Base-by-base conservation (phyloP, 2,797 vertebrate species). In the Thripadectes ignobilis region DNA sequence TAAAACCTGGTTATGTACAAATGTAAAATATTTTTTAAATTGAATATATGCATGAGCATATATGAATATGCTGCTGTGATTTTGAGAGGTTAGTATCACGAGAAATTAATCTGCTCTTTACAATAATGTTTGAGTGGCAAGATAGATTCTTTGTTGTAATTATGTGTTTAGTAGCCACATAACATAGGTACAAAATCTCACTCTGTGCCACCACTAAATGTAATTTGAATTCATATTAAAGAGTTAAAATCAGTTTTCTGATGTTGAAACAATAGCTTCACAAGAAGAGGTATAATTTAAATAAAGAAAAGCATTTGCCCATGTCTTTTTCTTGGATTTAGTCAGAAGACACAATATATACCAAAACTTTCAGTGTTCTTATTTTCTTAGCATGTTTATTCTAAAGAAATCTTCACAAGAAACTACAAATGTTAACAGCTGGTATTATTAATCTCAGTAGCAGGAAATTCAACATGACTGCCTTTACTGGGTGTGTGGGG, bases 401-500 rank as follows among this genome's bases (percentile, higher is more conserved):
- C 13, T 26, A 71, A 93, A 81, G 7, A 69, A 69, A 27, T 39
- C 49, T 94, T 83, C 72, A 74, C 46, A 54, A 52, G 30, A 63
- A 79, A 73, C 54, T 59, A 45, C 29, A 51, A 57, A 67, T 49
- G 43, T 48, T 81, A 73, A 57, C 1, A 77, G 87, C 41, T 81
- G 58, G 46, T 86, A 24, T 65, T 71, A 41, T 68, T 87, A 82
- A 66, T 23, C 81, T 87, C 52, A 72, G 63, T 5, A 76, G 65
- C 39, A 79, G 75, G 88, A 73, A 93, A 94, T 83, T 48, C 77
- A 95, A 74, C 65, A 61, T 69, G 88, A 78, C 54, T 92, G 93
- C 43, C 86, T 94, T 84, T 88, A 85, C 41, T 69, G 87, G 75
- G 71, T 58, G 34, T 7, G 29, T 48, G 49, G 48, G 87, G 72